Conservation (phyloP, 1,140 invertebrate genomes). For the Anastrepha ludens region DNA sequence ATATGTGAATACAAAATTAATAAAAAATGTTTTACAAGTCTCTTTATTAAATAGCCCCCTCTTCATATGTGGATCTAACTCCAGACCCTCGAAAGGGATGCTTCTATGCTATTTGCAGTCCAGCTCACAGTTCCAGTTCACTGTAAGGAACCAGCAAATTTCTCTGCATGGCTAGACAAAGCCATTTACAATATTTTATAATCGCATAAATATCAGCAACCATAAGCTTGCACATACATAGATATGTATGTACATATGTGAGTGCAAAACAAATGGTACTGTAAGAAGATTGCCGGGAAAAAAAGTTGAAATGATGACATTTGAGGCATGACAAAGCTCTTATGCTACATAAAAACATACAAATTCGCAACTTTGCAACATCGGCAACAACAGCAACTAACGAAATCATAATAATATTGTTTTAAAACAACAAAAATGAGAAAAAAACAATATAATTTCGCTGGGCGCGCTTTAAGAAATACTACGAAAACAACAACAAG, state of each 20-base stretch:
- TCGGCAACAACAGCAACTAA: background rate
- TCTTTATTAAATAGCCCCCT: too few species aligned
- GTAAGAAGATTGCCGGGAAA: background rate
- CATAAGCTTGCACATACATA: background rate
- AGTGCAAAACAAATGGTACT: background rate
- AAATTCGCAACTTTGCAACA: background rate
- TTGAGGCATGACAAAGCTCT: slow-evolving; percentile 13
- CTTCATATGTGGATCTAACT: too few species aligned
- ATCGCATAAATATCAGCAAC: background rate
- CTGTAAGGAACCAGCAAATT: too few species aligned
- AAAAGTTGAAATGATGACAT: slow-evolving; percentile 24
- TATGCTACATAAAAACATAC: background rate
- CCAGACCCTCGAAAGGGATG: too few species aligned
- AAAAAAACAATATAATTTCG: background rate
- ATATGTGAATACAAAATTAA: too few species aligned
- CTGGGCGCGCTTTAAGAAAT: background rate
- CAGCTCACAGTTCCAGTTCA: too few species aligned
- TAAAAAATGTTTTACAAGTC: too few species aligned
- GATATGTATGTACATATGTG: background rate
- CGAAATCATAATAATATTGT: background rate
- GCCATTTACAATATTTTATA: too few species aligned
- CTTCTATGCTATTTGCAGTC: too few species aligned
- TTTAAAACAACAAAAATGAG: background rate
- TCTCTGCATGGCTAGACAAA: too few species aligned
- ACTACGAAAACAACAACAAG: background rate